Evolutionary conservation across 2,888 invertebrate genomes (phyloP).

Genomic region (Marronus borbonicus): DNA sequence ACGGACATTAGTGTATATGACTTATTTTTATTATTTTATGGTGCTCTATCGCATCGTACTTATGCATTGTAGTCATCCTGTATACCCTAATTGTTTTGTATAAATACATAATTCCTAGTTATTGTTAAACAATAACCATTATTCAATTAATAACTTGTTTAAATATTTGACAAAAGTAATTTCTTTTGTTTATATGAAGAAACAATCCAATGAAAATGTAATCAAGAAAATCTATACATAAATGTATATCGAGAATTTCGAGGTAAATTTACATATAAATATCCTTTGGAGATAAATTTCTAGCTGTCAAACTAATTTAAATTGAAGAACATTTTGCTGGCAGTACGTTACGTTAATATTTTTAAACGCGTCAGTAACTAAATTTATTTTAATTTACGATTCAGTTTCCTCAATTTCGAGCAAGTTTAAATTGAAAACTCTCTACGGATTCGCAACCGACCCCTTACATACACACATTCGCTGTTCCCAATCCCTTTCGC

Average conservation of each 20-base stretch:
- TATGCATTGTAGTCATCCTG: no score
- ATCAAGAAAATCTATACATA: not conserved
- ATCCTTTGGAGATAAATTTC: not conserved
- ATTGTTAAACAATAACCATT: no score
- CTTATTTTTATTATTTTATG: no score
- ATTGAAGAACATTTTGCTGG: not conserved
- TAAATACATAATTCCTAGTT: no score
- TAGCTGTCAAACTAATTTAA: slow-evolving; percentile 4
- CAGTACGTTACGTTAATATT: slow-evolving; percentile 13
- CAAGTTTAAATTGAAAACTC: slow-evolving; percentile 33
- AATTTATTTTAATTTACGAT: slow-evolving; percentile 25
- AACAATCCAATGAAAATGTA: no score
- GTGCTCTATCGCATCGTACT: no score
- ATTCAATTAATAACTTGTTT: no score
- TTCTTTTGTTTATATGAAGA: no score
- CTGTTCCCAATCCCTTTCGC: not conserved
- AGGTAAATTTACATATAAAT: not conserved
- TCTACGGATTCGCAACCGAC: not conserved
- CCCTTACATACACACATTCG: slow-evolving; percentile 19
- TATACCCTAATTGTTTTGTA: no score
- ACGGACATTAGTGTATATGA: no score
- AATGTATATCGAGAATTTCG: not conserved
- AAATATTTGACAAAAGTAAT: no score
- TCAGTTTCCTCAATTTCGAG: slow-evolving; percentile 7
- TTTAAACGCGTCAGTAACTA: slow-evolving; percentile 13